These are phyloP conservation scores for Nipponacmea schrenckii DNA, from an alignment of 2,888 invertebrate species.

Conservation along the genomic window DNA sequence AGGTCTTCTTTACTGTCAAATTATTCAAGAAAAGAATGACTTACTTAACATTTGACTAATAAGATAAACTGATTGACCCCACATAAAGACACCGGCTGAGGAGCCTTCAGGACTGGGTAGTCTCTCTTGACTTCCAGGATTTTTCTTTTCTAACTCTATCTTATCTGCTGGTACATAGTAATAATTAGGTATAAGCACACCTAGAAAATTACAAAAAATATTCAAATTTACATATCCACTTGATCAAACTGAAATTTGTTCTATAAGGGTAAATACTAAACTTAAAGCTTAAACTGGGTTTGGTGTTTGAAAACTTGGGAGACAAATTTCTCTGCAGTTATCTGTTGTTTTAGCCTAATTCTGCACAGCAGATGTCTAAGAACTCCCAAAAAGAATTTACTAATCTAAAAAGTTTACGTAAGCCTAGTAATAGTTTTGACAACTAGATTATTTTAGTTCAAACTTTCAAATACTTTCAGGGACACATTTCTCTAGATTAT, in stretches of 20 bases:
- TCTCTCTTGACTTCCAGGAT: conserved; percentile 77
- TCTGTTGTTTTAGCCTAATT: too few species aligned
- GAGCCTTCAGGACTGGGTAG: conserved; percentile 73
- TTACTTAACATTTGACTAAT: conserved; percentile 84
- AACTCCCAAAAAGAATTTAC: too few species aligned
- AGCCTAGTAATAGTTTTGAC: too few species aligned
- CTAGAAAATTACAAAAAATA: conserved; percentile 69
- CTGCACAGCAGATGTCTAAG: too few species aligned
- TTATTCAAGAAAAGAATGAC: conserved; percentile 25
- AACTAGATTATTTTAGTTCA: too few species aligned
- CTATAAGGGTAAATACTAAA: not conserved
- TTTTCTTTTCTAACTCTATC: conserved; percentile 78
- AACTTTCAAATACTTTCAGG: too few species aligned
- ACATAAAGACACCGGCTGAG: conserved; percentile 77
- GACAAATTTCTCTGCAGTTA: too few species aligned
- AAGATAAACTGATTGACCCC: conserved; percentile 96
- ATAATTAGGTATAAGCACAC: conserved; percentile 94
- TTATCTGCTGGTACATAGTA: conserved; percentile 83
- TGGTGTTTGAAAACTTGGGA: too few species aligned
- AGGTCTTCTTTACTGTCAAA: too few species aligned
- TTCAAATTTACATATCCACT: not conserved
- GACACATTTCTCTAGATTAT: too few species aligned
- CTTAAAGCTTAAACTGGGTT: not conserved
- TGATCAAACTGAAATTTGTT: too few species aligned
- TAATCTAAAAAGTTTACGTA: too few species aligned